Percentiles rank a stretch among this genome's conserved stretches.
Evolutionary conservation across 2,888 invertebrate species (phyloP).

Genomic region (Peribatodes rhomboidaria): DNA sequence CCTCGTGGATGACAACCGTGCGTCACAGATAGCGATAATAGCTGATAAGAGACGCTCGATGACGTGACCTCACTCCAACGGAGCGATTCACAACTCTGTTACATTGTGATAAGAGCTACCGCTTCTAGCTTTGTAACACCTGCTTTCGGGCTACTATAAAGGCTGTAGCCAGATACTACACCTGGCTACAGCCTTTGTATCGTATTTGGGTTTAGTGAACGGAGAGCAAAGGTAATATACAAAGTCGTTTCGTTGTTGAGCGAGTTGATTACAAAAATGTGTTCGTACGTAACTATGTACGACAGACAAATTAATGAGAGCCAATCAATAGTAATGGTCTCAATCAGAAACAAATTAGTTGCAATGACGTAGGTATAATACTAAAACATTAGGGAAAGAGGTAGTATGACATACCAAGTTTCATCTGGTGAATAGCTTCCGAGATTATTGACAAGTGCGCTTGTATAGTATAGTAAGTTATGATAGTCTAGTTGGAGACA

Average conservation of each 20-base stretch:
- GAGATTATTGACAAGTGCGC: too few species aligned
- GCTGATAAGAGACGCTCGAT: constrained; percentile 55
- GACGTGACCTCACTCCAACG: constrained; percentile 34
- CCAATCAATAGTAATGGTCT: too few species aligned
- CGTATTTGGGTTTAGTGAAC: constrained; percentile 19
- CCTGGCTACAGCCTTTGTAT: constrained; percentile 20
- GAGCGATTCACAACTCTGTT: constrained; percentile 33
- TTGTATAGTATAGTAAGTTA: too few species aligned
- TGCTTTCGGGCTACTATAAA: constrained; percentile 44
- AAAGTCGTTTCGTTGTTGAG: background rate
- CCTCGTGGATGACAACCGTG: constrained; percentile 56
- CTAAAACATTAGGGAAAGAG: too few species aligned
- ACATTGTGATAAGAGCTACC: constrained; percentile 29
- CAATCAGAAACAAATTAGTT: too few species aligned
- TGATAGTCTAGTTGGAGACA: too few species aligned
- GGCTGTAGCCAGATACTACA: too few species aligned
- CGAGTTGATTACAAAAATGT: background rate
- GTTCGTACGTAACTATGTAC: too few species aligned
- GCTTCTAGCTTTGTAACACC: constrained; percentile 29
- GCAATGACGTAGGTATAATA: too few species aligned
- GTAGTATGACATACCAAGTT: too few species aligned
- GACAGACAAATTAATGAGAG: too few species aligned
- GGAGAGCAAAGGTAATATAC: background rate
- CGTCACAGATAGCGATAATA: constrained; percentile 66
- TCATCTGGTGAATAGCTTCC: too few species aligned